These are phyloP conservation scores for Emmelina monodactyla DNA, from an alignment of 2,888 invertebrate species.

Conservation along the genomic window DNA sequence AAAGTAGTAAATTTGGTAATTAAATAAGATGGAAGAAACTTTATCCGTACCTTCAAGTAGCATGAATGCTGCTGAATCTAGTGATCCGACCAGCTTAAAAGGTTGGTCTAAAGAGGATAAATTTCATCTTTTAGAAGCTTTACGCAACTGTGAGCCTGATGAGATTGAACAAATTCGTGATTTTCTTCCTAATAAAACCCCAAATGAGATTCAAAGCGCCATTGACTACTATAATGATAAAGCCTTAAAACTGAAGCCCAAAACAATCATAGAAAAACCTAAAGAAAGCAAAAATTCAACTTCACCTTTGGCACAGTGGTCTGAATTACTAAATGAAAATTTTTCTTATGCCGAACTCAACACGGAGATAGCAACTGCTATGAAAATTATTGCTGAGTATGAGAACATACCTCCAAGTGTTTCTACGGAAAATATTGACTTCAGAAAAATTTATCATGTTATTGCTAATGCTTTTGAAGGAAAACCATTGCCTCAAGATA, in stretches of 20 bases:
- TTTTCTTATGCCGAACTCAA: no score
- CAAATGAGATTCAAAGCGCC: slow-evolving; percentile 26
- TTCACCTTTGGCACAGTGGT: slow-evolving; percentile 29
- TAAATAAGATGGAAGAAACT: no score
- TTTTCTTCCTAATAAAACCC: slow-evolving; percentile 25
- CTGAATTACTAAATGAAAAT: no score
- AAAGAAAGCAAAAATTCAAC: slow-evolving; percentile 22
- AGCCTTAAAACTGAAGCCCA: slow-evolving; percentile 18
- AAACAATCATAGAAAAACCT: slow-evolving; percentile 4
- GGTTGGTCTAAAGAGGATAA: slow-evolving; percentile 44
- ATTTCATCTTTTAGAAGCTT: slow-evolving; percentile 26
- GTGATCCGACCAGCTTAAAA: slow-evolving; percentile 9
- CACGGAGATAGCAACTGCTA: no score
- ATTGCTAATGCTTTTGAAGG: slow-evolving; percentile 49
- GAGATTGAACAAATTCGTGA: slow-evolving; percentile 23
- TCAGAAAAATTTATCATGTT: no score
- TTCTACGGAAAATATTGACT: slow-evolving; percentile 31
- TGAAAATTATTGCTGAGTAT: slow-evolving; percentile 47
- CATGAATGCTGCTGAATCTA: no score
- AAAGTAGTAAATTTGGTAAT: no score
- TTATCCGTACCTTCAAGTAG: no score
- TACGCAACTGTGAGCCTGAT: slow-evolving; percentile 26
- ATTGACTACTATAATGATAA: slow-evolving; percentile 27
- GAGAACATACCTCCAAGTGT: slow-evolving; percentile 31
- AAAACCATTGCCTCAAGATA: slow-evolving; percentile 29